A percentile compares a stretch with the other conserved stretches of the same genome.
Evolutionary conservation across 1,140 invertebrate genomes (phyloP).

Genomic region (Drosophila kurseongensis): DNA sequence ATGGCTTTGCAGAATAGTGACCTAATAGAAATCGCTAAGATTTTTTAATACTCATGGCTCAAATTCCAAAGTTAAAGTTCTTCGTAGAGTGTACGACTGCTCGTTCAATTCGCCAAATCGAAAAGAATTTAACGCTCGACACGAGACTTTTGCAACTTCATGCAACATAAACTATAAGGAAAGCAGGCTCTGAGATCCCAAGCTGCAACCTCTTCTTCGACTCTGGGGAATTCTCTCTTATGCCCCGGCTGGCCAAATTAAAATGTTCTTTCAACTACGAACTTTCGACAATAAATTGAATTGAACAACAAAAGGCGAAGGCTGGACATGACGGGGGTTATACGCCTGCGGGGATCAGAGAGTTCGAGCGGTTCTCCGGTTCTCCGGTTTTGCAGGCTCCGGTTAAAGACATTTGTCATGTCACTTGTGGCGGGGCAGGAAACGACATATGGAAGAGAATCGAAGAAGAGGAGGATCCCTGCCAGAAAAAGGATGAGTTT

Average conservation of each 20-base stretch:
- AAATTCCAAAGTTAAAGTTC: background rate
- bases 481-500: constrained; percentile 70
- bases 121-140: constrained; percentile 71
- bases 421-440: constrained; percentile 77
- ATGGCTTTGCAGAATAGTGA: too few species aligned
- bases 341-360: constrained; percentile 31
- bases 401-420: constrained; percentile 83
- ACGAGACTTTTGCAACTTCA: constrained; percentile 59
- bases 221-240: constrained; percentile 3
- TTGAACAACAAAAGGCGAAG: constrained; percentile 77
- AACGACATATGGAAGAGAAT: constrained; percentile 58
- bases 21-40: too few species aligned
- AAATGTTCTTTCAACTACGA: constrained; percentile 84
- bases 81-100: constrained; percentile 15
- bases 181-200: constrained; percentile 56
- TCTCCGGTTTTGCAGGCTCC: constrained; percentile 43
- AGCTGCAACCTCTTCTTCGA: constrained; percentile 29
- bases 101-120: constrained; percentile 74
- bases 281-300: constrained; percentile 84
- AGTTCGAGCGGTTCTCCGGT: constrained; percentile 43
- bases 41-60: too few species aligned
- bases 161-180: constrained; percentile 80
- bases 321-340: constrained; percentile 8
- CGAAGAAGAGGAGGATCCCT: constrained; percentile 23
- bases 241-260: constrained; percentile 70